Evolutionary conservation across 1,140 invertebrate genomes (phyloP).

Genomic region (Drosophila pandora): DNA sequence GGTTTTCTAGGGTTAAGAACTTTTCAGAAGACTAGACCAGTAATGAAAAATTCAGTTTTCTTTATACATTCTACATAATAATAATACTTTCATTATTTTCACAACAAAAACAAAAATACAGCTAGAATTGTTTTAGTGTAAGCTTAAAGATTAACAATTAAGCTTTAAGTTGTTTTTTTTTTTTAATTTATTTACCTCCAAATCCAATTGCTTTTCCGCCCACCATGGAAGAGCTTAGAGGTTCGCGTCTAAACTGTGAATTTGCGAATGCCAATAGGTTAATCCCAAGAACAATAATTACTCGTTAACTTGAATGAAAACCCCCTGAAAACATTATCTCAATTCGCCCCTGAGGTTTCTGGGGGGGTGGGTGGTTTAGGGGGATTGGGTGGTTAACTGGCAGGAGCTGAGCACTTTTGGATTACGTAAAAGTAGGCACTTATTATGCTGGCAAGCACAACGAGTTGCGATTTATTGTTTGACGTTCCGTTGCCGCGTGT

Average conservation of each 20-base stretch:
- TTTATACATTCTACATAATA: too few species aligned
- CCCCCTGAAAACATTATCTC: constrained; percentile 20
- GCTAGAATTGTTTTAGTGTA: not conserved
- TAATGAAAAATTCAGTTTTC: not conserved
- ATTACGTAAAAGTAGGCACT: constrained; percentile 77
- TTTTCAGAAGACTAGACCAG: not conserved
- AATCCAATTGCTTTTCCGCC: not conserved
- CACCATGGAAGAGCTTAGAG: not conserved
- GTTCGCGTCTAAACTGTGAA: not conserved
- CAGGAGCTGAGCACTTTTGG: constrained; percentile 51
- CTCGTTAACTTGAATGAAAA: constrained; percentile 6
- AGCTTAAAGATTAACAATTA: not conserved
- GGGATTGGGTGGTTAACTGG: not conserved
- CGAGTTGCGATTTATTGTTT: constrained; percentile 81
- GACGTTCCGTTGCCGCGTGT: constrained; percentile 65
- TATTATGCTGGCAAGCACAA: constrained; percentile 80
- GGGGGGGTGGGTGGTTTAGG: not conserved
- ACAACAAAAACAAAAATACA: too few species aligned
- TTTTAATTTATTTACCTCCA: not conserved
- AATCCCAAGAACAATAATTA: constrained; percentile 11
- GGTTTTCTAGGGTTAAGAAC: not conserved
- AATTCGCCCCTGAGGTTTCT: constrained; percentile 21
- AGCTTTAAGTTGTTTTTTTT: not conserved
- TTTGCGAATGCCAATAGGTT: not conserved
- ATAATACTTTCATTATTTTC: too few species aligned